Evolutionary conservation across 2,888 invertebrate genomes (phyloP).

Genomic region (Orthonevra nobilis): DNA sequence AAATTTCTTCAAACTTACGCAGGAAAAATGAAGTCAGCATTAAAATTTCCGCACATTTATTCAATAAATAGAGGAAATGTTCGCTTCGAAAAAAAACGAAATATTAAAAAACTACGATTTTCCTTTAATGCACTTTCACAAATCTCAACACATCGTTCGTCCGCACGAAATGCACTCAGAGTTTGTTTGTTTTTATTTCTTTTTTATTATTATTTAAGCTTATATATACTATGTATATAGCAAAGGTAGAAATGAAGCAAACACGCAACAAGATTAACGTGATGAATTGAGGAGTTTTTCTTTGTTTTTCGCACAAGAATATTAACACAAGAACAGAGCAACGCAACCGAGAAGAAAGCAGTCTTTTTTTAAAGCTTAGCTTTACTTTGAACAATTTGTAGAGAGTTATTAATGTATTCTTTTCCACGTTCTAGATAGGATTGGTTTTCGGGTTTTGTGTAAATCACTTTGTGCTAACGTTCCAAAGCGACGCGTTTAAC

Average conservation of each 20-base stretch:
- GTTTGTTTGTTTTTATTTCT: too few relatives aligned
- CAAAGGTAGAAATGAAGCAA: not conserved
- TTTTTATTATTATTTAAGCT: too few relatives aligned
- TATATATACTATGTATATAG: not conserved
- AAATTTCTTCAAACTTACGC: too few relatives aligned
- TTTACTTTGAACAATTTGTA: too few relatives aligned
- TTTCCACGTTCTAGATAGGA: too few relatives aligned
- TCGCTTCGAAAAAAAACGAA: not conserved
- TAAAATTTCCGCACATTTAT: slow-evolving; percentile 7
- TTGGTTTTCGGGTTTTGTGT: not conserved
- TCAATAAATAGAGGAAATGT: too few relatives aligned
- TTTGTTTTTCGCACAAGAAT: slow-evolving; percentile 29
- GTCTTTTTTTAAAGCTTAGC: slow-evolving; percentile 2
- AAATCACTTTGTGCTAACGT: slow-evolving; percentile 22
- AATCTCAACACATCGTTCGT: slow-evolving; percentile 39
- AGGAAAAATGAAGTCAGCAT: too few relatives aligned
- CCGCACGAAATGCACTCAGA: slow-evolving; percentile 4
- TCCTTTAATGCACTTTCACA: slow-evolving; percentile 61
- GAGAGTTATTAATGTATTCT: too few relatives aligned
- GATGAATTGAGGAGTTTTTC: slow-evolving; percentile 30
- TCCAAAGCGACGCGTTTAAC: slow-evolving; percentile 60
- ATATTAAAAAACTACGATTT: slow-evolving; percentile 21
- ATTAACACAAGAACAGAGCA: slow-evolving; percentile 29
- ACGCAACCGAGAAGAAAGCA: slow-evolving; percentile 6
- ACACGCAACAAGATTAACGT: slow-evolving; percentile 39